Evolutionary conservation across 2,888 invertebrate genomes (phyloP).

Genomic region (Crepidodera aurea): DNA sequence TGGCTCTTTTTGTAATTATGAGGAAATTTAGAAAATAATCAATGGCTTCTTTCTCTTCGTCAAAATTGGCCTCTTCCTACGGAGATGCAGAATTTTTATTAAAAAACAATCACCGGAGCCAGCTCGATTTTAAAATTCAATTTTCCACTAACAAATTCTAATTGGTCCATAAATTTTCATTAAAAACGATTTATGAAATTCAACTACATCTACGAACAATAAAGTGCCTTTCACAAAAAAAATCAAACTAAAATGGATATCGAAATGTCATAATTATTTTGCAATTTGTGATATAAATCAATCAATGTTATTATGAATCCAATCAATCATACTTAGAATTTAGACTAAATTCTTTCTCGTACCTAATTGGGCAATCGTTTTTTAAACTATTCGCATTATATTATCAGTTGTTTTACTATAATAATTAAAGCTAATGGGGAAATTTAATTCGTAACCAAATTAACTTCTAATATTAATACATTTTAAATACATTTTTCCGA

Average conservation of each 20-base stretch:
- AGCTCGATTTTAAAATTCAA: not conserved
- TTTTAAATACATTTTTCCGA: too few relatives aligned
- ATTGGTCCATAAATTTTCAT: constrained; percentile 15
- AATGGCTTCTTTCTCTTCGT: too few relatives aligned
- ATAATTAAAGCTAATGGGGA: too few relatives aligned
- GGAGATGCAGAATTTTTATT: too few relatives aligned
- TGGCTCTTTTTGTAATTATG: too few relatives aligned
- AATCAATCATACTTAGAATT: constrained; percentile 17
- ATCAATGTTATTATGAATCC: constrained; percentile 10
- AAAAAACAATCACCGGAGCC: too few relatives aligned
- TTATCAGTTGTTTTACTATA: too few relatives aligned
- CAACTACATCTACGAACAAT: not conserved
- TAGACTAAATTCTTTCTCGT: not conserved
- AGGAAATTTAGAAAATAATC: too few relatives aligned
- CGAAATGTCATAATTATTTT: constrained; percentile 14
- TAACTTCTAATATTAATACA: too few relatives aligned
- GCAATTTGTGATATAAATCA: constrained; percentile 19
- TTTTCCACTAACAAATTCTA: constrained; percentile 1
- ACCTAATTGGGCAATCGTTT: not conserved
- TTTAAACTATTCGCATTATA: too few relatives aligned
- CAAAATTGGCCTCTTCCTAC: too few relatives aligned
- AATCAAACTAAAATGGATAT: not conserved
- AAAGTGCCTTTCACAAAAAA: not conserved
- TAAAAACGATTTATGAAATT: constrained; percentile 15
- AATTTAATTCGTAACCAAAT: too few relatives aligned